Evolutionary conservation across 2,797 vertebrate genomes (phyloP), one percentile per base, ranked within the genome.

Genomic region (Sebastiscus albofasciatus): DNA sequence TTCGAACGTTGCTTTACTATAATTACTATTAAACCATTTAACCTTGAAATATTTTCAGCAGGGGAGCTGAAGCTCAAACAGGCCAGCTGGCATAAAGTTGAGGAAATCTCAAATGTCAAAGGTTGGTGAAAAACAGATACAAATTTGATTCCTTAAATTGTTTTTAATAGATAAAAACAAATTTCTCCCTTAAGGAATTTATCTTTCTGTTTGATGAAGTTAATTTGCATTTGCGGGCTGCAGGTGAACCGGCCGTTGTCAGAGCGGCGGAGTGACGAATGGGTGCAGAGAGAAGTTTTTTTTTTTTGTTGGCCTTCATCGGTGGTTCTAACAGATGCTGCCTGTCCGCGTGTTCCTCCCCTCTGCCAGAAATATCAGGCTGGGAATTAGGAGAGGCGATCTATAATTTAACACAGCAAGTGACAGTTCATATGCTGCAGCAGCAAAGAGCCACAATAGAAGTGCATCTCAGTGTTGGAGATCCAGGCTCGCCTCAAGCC

Each of bases 321-420:
- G 3, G 77, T 39, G 79, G 86, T 67, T 86, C 87, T 81, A 91
- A 92, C 92, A 95, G 94, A 95, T 95, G 95, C 94, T 77, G 92
- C 87, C 91, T 90, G 93, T 94, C 93, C 92, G 75, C 88, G 9
- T 89, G 89, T 77, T 89, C 88, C 87, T 78, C 85, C 88, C 80
- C 88, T 89, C 90, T 94, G 93, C 94, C 94, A 95, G 94, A 93
- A 95, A 94, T 93, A 95, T 91, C 90, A 90, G 93, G 91, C 90
- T 71, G 87, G 87, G 91, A 94, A 93, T 95, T 91, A 92, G 88
- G 82, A 89, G 88, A 91, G 91, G 92, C 85, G 31, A 96, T 96
- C 92, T 92, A 95, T 95, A 95, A 96, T 95, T 96, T 93, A 94
- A 92, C 87, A 81, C 90, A 92, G 95, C 92, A 95, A 96, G 96